Percentiles rank a stretch among this genome's conserved stretches.
Conservation (phyloP, 2,113 vertebrate genomes). For the Bostrychus sinensis region DNA sequence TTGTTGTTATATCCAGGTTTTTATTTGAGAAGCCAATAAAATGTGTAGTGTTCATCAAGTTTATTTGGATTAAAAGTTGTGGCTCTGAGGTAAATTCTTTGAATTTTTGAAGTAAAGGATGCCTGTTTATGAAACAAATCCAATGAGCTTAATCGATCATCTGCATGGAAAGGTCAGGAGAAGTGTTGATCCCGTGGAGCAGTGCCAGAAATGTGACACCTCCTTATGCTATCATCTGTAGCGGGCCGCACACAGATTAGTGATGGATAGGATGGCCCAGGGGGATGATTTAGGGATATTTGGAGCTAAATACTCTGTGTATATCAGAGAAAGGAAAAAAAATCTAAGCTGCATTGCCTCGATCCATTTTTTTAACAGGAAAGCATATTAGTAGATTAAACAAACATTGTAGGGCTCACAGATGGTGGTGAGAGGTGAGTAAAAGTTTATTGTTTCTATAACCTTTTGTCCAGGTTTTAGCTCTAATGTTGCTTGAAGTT, state of each 20-base stretch:
- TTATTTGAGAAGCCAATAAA: constrained; percentile 59
- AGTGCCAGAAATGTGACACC: constrained; percentile 78
- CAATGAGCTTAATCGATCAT: constrained; percentile 75
- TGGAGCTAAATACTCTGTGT: constrained; percentile 70
- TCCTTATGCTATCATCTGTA: constrained; percentile 60
- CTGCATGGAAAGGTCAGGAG: constrained; percentile 74
- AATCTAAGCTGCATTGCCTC: constrained; percentile 56
- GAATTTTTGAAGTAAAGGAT: constrained; percentile 73
- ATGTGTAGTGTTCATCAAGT: constrained; percentile 61
- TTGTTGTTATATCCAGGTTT: constrained; percentile 30
- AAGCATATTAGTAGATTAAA: constrained; percentile 73
- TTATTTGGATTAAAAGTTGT: constrained; percentile 71
- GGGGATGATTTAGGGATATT: constrained; percentile 76
- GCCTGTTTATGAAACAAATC: constrained; percentile 76
- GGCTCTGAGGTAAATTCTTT: constrained; percentile 72
- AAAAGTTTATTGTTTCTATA: constrained; percentile 59
- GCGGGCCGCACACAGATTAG: constrained; percentile 73
- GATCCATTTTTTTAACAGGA: constrained; percentile 65
- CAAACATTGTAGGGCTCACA: constrained; percentile 34
- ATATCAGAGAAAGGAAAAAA: constrained; percentile 42
- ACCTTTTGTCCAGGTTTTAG: constrained; percentile 53
- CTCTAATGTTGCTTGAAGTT: constrained; percentile 69
- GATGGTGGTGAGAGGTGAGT: constrained; percentile 43
- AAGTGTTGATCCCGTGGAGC: constrained; percentile 73
- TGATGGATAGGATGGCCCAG: constrained; percentile 72